phyloP scores from a whole-genome alignment of 1,140 invertebrate genomes.

The Aphelinus certus region DNA sequence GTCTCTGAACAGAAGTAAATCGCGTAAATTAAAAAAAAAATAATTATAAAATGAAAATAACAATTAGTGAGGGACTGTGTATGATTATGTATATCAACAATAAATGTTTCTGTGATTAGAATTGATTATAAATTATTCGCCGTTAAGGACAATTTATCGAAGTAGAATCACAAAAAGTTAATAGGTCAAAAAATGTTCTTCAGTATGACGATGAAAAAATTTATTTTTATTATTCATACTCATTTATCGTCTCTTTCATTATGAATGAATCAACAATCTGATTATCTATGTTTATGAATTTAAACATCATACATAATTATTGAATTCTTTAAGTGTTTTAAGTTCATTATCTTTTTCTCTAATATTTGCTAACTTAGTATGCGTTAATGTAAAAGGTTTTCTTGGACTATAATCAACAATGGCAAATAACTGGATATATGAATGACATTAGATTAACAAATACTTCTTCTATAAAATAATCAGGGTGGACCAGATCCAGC shows the following conservation, averaged over 20 bases:
- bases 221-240: slow-evolving; percentile 19
- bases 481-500: slow-evolving; percentile 36
- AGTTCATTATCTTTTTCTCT: too few relatives aligned
- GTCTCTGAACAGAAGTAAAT: slow-evolving; percentile 44
- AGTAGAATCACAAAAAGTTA: slow-evolving; percentile 43
- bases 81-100: slow-evolving; percentile 68
- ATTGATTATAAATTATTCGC: slow-evolving; percentile 63
- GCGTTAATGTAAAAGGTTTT: too few relatives aligned
- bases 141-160: slow-evolving; percentile 63
- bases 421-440: too few relatives aligned
- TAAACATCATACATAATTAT: neutral
- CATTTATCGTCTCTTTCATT: slow-evolving; percentile 16
- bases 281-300: slow-evolving; percentile 5
- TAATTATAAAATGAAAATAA: slow-evolving; percentile 46
- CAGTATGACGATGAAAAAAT: slow-evolving; percentile 24
- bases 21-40: slow-evolving; percentile 24
- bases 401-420: too few relatives aligned
- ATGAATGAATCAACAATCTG: neutral
- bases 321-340: too few relatives aligned
- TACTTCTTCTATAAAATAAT: slow-evolving; percentile 33
- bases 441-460: slow-evolving; percentile 3
- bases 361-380: too few relatives aligned
- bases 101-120: slow-evolving; percentile 68
- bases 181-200: slow-evolving; percentile 28
- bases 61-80: slow-evolving; percentile 62